Evolutionary conservation across 1,140 invertebrate species (phyloP).

Genomic region (Aphaenogaster rudis): DNA sequence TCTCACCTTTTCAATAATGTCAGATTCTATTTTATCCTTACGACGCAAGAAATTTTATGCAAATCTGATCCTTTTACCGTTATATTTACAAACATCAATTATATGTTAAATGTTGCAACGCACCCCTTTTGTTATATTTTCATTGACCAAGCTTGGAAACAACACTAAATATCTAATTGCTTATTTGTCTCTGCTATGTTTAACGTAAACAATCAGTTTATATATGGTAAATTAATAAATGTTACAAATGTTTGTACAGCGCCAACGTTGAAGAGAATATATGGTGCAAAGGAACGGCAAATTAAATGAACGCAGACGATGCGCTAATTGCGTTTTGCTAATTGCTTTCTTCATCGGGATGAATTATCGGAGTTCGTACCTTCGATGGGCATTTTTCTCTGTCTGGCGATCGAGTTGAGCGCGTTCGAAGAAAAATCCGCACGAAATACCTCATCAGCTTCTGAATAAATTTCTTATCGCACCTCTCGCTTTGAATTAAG

Average conservation of each 20-base stretch:
- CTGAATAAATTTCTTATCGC: slow-evolving; percentile 67
- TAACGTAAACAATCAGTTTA: not conserved
- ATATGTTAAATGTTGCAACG: not conserved
- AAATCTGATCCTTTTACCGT: not conserved
- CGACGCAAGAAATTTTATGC: not conserved
- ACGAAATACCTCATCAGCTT: slow-evolving; percentile 44
- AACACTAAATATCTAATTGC: slow-evolving; percentile 1
- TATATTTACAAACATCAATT: not conserved
- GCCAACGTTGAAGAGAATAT: slow-evolving; percentile 18
- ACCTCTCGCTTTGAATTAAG: slow-evolving; percentile 51
- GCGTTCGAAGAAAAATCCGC: slow-evolving; percentile 44
- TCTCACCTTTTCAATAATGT: slow-evolving; percentile 12
- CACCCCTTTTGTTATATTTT: not conserved
- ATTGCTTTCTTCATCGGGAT: slow-evolving; percentile 53
- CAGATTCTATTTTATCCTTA: not conserved
- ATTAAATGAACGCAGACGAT: slow-evolving; percentile 53
- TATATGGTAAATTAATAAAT: not conserved
- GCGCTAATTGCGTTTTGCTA: slow-evolving; percentile 54
- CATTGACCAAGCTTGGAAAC: not conserved
- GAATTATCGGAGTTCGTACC: slow-evolving; percentile 45
- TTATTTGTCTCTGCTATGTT: not conserved
- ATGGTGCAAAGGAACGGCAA: slow-evolving; percentile 25
- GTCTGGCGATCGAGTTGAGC: slow-evolving; percentile 35
- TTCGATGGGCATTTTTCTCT: slow-evolving; percentile 60
- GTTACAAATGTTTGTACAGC: not conserved